Percentiles rank a stretch among this genome's conserved stretches.
These are phyloP conservation scores for Oedothorax gibbosus DNA, from an alignment of 1,140 invertebrate genomes.

Conservation along the genomic window DNA sequence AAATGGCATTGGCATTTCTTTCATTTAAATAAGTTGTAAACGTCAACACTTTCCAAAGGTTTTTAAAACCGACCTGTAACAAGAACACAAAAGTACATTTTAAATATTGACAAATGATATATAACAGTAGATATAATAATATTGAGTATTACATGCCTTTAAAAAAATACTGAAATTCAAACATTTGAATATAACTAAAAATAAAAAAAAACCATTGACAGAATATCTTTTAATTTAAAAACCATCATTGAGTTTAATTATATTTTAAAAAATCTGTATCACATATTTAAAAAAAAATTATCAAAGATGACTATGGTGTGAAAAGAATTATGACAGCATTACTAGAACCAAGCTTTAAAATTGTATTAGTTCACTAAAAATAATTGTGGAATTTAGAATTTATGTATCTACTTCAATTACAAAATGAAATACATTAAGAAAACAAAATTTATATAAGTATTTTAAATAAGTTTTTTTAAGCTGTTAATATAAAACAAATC, in stretches of 20 bases:
- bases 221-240: neutral
- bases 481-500: neutral
- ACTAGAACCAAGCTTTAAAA: too few species aligned
- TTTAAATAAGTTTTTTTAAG: too few species aligned
- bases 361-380: too few species aligned
- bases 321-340: too few species aligned
- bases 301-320: too few species aligned
- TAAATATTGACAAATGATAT: neutral
- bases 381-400: too few species aligned
- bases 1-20: slow-evolving; percentile 18
- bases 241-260: too few species aligned
- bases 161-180: neutral
- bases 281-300: too few species aligned
- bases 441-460: too few species aligned
- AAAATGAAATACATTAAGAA: too few species aligned
- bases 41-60: slow-evolving; percentile 25
- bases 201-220: neutral
- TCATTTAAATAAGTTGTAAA: slow-evolving; percentile 6
- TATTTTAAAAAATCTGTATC: too few species aligned
- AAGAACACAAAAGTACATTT: neutral
- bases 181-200: neutral
- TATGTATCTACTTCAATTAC: too few species aligned
- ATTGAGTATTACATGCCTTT: neutral
- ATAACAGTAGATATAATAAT: neutral
- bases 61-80: slow-evolving; percentile 10